Evolutionary conservation across 2,888 invertebrate species (phyloP), one percentile per base, ranked within the genome.

Genomic region (Lepidocyrtinus sp.): DNA sequence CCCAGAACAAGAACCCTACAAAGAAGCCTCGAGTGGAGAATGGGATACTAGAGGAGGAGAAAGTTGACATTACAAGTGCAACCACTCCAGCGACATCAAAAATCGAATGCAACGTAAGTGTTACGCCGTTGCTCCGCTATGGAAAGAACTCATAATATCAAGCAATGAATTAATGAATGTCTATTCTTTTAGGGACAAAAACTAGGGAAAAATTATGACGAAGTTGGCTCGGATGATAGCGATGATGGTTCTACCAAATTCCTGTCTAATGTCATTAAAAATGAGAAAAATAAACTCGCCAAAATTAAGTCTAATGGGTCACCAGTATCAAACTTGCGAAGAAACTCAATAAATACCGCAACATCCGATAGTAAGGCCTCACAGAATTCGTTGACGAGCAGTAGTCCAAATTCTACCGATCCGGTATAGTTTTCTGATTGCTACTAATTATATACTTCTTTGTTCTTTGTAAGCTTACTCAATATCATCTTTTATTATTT

Each of bases 21-120:
- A 84, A 84, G 45, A 12, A 78, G 17, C 67, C 83, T 1, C 27
- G 83, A 21, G 82, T 84, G n/a, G 83, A 83, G n/a, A 55, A 24
- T 22, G 25, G 21, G 17, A 19, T 3, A 55, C 15, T 9, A 19
- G 55, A n/a, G 55, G 19, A 12, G n/a, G 3, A 17, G n/a, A 55
- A n/a, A n/a, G n/a, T n/a, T n/a, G n/a, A n/a, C n/a, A n/a, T n/a
- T n/a, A n/a, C n/a, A n/a, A n/a, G n/a, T n/a, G n/a, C n/a, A n/a
- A n/a, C n/a, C n/a, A n/a, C n/a, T n/a, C n/a, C n/a, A n/a, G n/a
- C n/a, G n/a, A n/a, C n/a, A n/a, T n/a, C n/a, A n/a, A n/a, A n/a
- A n/a, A n/a, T n/a, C n/a, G n/a, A n/a, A n/a, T n/a, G n/a, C 55
- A 45, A 45, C 12, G 45, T 5, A 45, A 45, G 22, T 22, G 61